Conservation (phyloP, 2,888 invertebrate species). For the Meteorus cinctellus region DNA sequence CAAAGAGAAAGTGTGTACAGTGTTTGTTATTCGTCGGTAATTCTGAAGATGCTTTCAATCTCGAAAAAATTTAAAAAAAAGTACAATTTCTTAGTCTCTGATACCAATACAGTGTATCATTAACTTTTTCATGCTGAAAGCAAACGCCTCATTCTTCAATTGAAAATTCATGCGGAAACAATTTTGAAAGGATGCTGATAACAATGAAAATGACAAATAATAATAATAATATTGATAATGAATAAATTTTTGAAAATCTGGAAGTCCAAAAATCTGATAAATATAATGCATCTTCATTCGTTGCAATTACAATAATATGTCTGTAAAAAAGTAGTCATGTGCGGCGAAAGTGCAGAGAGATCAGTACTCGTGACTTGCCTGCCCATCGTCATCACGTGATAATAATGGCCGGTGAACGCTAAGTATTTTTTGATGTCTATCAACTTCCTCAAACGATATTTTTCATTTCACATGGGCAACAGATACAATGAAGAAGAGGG, state of each 20-base stretch:
- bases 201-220: not conserved
- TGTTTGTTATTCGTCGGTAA: slow-evolving; percentile 5
- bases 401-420: slow-evolving; percentile 12
- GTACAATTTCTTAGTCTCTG: too few species aligned
- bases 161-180: too few species aligned
- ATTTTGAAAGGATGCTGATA: too few species aligned
- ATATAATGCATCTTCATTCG: not conserved
- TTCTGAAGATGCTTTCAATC: slow-evolving; percentile 7
- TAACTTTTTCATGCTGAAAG: too few species aligned
- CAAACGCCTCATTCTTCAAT: too few species aligned
- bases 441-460: slow-evolving; percentile 4
- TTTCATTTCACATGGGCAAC: not conserved
- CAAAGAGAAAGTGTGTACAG: slow-evolving; percentile 22
- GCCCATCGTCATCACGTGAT: slow-evolving; percentile 35
- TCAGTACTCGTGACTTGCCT: slow-evolving; percentile 44
- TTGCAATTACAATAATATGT: not conserved
- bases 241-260: not conserved
- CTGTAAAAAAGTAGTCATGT: slow-evolving; percentile 24
- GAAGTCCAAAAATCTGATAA: not conserved
- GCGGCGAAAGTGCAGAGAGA: slow-evolving; percentile 45
- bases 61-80: not conserved
- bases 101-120: too few species aligned
- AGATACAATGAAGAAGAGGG: not conserved
- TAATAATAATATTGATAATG: not conserved
- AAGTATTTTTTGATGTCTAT: slow-evolving; percentile 5